Base-by-base conservation (phyloP, 2,113 vertebrate species). In the Hylia prasina region DNA sequence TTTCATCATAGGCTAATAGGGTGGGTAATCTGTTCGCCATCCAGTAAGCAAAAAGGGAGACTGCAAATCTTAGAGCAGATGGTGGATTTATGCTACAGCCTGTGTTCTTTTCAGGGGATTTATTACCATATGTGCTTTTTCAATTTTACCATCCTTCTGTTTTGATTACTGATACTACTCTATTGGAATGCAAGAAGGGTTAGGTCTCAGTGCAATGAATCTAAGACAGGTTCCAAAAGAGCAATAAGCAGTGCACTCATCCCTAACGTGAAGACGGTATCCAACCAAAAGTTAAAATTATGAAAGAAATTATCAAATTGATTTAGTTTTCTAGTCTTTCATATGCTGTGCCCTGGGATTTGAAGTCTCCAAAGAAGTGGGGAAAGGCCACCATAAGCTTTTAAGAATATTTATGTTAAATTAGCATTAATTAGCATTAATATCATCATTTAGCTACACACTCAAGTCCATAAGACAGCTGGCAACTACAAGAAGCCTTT, bases 91-190 rank as follows among this genome's bases (percentile, higher is more conserved):
- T 93, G 47, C 58, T 91, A 61, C 40, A 87, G 57, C 73, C 42
- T 92, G 60, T 91, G 50, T 94, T 90, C 33, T 95, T 96, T 93
- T 72, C 60, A 66, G 57, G 68, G 71, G 50, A 94, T 82, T 96
- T 84, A 92, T 78, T 82, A 93, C 76, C 70, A 90, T 76, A 86
- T 91, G 61, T 44, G n/a, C 83, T 88, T 33, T 77, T 89, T 87
- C 69, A 89, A 37, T 85, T 80, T 82, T 80, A 58, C 77, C 48
- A 90, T 56, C 54, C 66, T 93, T 96, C 70, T 96, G 44, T 86
- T 93, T 80, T 86, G 79, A 91, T 93, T 90, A 92, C 31, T 87
- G 68, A 68, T 79, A 91, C 37, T 86, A 58, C 28, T 91, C 35
- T 61, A 16, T 65, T 73, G 68, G 58, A 90, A 90, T 70, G 53